Conservation (phyloP, 1,140 invertebrate species). For the Cephus cinctus region DNA sequence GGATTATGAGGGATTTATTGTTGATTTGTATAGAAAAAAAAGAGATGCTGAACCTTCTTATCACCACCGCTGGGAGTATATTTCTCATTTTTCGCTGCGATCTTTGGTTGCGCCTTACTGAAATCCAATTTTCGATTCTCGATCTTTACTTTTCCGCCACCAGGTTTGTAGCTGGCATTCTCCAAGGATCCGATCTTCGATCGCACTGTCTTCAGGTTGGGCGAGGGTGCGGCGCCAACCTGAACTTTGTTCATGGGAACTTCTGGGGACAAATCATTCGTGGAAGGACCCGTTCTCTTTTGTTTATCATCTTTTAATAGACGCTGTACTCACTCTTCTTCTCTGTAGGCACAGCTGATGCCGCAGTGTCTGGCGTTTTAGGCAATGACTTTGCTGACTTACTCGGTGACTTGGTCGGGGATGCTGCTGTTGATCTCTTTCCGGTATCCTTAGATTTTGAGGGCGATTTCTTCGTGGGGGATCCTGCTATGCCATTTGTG, state of each 20-base stretch:
- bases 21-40: constrained; percentile 4
- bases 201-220: constrained; percentile 85
- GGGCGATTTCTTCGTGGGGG: constrained; percentile 65
- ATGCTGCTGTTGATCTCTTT: constrained; percentile 52
- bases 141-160: constrained; percentile 89
- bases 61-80: constrained; percentile 86
- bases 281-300: too few relatives aligned
- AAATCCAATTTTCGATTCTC: constrained; percentile 86
- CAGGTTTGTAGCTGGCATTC: constrained; percentile 89
- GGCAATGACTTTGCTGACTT: constrained; percentile 61
- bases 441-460: constrained; percentile 49
- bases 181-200: constrained; percentile 94
- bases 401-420: constrained; percentile 62
- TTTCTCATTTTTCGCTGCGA: constrained; percentile 89
- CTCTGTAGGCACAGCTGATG: constrained; percentile 59
- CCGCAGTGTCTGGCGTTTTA: constrained; percentile 65
- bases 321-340: constrained; percentile 69
- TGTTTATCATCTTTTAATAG: background rate
- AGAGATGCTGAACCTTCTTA: constrained; percentile 73
- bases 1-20: background rate
- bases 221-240: constrained; percentile 85
- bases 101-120: constrained; percentile 75
- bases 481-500: constrained; percentile 63
- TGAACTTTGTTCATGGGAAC: constrained; percentile 92
- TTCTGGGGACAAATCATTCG: too few relatives aligned